phyloP scores from a whole-genome alignment of 92 coral and sea anemone genomes.

The Paramuricea clavata region DNA sequence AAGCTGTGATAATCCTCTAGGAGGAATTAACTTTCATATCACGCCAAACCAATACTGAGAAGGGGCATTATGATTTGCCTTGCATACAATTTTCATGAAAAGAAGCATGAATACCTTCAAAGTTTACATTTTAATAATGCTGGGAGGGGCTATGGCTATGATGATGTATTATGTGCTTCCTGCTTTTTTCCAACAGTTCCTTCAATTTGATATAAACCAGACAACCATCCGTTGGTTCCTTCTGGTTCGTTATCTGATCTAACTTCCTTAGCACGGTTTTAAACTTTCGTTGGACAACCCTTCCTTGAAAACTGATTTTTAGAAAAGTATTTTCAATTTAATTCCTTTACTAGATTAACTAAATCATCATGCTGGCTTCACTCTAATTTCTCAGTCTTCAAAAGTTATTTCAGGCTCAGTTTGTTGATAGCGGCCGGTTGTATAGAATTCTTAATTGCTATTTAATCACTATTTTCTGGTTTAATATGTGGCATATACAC shows the following conservation, averaged over 20 bases:
- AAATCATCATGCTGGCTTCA: background rate
- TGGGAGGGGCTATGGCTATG: no score
- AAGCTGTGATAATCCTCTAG: conserved; percentile 4
- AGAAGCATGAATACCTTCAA: background rate
- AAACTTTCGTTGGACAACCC: background rate
- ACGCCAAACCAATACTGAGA: background rate
- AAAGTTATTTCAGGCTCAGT: background rate
- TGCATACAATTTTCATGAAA: background rate
- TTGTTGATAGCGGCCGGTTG: no score
- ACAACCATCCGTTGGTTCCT: background rate
- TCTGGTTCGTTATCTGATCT: background rate
- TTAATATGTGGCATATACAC: no score
- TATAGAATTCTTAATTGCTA: no score
- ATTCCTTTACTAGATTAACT: background rate
- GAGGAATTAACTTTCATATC: background rate
- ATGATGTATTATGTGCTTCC: background rate
- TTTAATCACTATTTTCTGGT: no score
- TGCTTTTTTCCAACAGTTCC: background rate
- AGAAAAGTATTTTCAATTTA: no score
- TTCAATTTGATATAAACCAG: conserved; percentile 17
- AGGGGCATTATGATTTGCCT: background rate
- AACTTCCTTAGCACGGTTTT: background rate
- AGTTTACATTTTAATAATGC: background rate
- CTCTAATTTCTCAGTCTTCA: background rate
- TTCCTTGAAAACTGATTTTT: no score